Conservation (phyloP, 2,797 vertebrate genomes). For the Coranthus polyacanthus region DNA sequence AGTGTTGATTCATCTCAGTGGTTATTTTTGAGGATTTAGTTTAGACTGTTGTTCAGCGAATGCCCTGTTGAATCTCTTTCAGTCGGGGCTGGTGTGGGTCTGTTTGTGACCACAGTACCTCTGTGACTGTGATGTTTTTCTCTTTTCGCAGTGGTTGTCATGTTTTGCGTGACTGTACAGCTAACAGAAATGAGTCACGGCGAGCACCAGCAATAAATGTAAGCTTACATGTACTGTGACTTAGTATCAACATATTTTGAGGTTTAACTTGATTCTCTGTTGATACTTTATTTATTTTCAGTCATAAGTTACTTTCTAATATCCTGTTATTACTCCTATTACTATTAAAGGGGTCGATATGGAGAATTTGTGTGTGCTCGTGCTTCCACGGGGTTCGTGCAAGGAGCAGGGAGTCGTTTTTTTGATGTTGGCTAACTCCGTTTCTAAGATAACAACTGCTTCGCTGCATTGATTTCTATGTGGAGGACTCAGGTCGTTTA, state of each 20-base stretch:
- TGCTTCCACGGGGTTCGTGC: too few species aligned
- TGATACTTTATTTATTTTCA: neutral
- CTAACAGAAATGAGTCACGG: neutral
- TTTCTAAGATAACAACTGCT: too few species aligned
- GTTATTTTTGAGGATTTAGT: neutral
- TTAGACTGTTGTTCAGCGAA: conserved; percentile 2
- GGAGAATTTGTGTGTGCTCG: neutral
- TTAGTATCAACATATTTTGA: neutral
- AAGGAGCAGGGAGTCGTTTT: too few species aligned
- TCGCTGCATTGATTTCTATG: too few species aligned
- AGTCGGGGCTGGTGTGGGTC: neutral
- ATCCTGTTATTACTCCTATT: too few species aligned
- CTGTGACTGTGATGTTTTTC: neutral
- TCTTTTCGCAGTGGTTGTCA: too few species aligned
- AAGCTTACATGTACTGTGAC: neutral
- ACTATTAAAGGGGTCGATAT: too few species aligned
- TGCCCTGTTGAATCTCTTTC: neutral
- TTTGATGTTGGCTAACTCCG: too few species aligned
- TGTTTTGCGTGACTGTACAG: neutral
- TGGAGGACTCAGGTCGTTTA: too few species aligned
- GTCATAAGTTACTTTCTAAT: neutral
- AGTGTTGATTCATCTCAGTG: neutral
- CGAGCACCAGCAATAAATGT: neutral
- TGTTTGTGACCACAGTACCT: neutral
- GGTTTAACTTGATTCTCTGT: neutral